phyloP scores from a whole-genome alignment of 2,113 vertebrate species.

The Mirounga angustirostris region DNA sequence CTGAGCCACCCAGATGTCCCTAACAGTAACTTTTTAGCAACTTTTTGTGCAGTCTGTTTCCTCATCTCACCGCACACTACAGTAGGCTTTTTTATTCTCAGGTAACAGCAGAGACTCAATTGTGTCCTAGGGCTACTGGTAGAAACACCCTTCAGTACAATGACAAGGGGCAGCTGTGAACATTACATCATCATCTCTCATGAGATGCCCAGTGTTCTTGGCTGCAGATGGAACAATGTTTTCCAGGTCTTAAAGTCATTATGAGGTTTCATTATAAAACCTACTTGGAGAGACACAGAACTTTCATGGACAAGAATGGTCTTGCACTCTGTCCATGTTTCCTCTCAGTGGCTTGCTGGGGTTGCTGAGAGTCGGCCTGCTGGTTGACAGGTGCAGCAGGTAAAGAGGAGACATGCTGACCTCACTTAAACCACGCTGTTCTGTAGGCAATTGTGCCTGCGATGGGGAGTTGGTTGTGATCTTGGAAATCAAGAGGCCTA shows the following conservation, averaged over 20 bases:
- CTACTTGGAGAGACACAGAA: conserved; percentile 83
- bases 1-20: background rate
- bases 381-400: conserved; percentile 93
- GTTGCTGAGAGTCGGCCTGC: conserved; percentile 91
- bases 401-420: conserved; percentile 63
- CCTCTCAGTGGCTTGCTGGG: conserved; percentile 93
- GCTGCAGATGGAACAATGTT: background rate
- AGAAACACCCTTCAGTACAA: background rate
- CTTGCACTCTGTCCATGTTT: conserved; percentile 93
- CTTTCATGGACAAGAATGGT: conserved; percentile 87
- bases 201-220: background rate
- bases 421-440: background rate
- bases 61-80: background rate
- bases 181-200: accelerated
- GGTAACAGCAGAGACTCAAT: background rate
- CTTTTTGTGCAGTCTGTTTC: background rate
- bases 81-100: background rate
- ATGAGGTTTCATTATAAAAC: conserved; percentile 91
- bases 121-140: background rate
- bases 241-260: conserved; percentile 90
- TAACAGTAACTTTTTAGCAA: background rate
- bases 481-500: background rate
- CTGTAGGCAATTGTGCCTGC: background rate
- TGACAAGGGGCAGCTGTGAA: background rate
- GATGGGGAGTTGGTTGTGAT: background rate